These are phyloP conservation scores for Mythimna impura DNA, from an alignment of 2,888 invertebrate genomes.

Conservation along the genomic window DNA sequence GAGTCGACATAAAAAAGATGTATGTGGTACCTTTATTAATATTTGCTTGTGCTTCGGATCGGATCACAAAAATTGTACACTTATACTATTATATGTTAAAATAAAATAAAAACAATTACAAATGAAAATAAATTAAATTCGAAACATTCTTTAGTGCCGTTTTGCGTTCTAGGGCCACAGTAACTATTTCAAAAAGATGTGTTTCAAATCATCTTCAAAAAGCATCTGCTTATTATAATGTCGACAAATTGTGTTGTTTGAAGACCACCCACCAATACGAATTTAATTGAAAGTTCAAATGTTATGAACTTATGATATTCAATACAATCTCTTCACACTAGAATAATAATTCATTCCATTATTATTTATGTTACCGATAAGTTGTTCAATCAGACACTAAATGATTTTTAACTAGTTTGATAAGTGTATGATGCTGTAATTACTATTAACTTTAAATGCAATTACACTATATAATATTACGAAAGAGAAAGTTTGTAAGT, in stretches of 20 bases:
- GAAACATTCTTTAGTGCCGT: no score
- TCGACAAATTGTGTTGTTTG: background rate
- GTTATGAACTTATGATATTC: constrained; percentile 20
- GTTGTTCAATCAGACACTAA: background rate
- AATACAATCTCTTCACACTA: background rate
- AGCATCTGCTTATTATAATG: background rate
- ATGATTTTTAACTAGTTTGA: background rate
- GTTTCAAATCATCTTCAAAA: constrained; percentile 14
- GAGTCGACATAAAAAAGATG: no score
- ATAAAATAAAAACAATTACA: no score
- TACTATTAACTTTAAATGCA: background rate
- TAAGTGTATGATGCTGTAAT: background rate
- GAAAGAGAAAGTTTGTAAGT: background rate
- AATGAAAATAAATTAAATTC: no score
- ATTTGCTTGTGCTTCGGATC: no score
- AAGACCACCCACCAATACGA: constrained; percentile 10
- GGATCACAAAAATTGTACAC: no score
- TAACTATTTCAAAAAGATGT: background rate
- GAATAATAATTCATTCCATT: constrained; percentile 8
- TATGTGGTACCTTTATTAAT: no score
- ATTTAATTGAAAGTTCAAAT: constrained; percentile 25
- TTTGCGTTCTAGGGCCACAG: no score
- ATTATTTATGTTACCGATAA: constrained; percentile 28
- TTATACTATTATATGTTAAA: no score
- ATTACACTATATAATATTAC: background rate